Percentiles rank a stretch among this genome's conserved stretches.
These are phyloP conservation scores for Agonopterix subpropinquella DNA, from an alignment of 2,888 invertebrate genomes.

Conservation along the genomic window DNA sequence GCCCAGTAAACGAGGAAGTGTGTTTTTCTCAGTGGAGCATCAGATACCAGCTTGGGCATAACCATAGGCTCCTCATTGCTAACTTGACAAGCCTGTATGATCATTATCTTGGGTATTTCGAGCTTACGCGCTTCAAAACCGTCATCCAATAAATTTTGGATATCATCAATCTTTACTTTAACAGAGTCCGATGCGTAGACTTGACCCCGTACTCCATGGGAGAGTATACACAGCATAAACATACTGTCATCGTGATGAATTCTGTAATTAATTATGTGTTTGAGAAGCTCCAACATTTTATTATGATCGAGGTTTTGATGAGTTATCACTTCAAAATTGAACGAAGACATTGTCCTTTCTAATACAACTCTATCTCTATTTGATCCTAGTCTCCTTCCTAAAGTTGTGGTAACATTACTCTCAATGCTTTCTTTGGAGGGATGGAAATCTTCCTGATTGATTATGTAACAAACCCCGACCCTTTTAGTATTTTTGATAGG, in stretches of 20 bases:
- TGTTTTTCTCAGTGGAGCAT: conserved; percentile 44
- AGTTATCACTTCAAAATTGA: conserved; percentile 52
- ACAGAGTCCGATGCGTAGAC: conserved; percentile 60
- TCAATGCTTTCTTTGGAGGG: conserved; percentile 50
- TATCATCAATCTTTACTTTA: conserved; percentile 53
- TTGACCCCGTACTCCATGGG: conserved; percentile 60
- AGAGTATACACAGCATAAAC: conserved; percentile 61
- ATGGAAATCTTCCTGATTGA: conserved; percentile 61
- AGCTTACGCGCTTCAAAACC: conserved; percentile 35
- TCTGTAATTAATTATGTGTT: conserved; percentile 34
- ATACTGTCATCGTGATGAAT: conserved; percentile 48
- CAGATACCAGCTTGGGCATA: conserved; percentile 34
- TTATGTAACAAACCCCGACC: conserved; percentile 57
- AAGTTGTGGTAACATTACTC: conserved; percentile 16
- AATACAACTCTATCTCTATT: conserved; percentile 39
- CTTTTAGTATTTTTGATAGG: conserved; percentile 44
- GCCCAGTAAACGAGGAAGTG: conserved; percentile 63
- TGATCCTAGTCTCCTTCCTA: conserved; percentile 46
- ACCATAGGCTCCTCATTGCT: conserved; percentile 18
- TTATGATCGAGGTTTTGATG: conserved; percentile 40
- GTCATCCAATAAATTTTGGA: conserved; percentile 53
- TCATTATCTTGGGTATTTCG: conserved; percentile 55
- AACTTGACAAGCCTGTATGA: conserved; percentile 65
- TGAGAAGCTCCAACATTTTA: conserved; percentile 46
- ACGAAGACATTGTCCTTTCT: conserved; percentile 42